Conservation (phyloP, 2,113 vertebrate species). For the Ranitomeya imitator region DNA sequence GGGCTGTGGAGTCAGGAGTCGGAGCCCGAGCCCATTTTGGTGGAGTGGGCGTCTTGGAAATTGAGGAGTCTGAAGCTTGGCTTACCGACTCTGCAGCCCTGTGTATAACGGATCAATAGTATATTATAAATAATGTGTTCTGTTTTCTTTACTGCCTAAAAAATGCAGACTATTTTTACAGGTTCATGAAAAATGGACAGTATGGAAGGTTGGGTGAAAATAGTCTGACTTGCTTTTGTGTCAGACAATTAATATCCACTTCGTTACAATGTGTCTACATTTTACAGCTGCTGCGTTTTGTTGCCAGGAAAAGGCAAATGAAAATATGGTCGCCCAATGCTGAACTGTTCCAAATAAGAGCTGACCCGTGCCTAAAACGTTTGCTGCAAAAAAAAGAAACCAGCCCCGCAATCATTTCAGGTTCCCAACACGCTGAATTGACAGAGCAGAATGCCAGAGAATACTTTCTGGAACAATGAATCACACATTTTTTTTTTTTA, state of each 20-base stretch:
- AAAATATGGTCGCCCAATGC: constrained; percentile 27
- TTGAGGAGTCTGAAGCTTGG: no score
- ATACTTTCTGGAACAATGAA: constrained; percentile 52
- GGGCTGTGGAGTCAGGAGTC: no score
- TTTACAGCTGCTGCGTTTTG: constrained; percentile 34
- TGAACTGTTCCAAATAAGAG: constrained; percentile 22
- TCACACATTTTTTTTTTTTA: not conserved
- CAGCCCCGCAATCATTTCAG: constrained; percentile 42
- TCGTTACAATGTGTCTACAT: not conserved
- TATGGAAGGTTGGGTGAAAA: not conserved
- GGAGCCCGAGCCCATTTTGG: no score
- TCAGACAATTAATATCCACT: not conserved
- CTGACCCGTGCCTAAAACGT: constrained; percentile 38
- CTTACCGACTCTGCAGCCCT: no score
- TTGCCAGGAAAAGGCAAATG: constrained; percentile 23
- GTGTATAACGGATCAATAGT: no score
- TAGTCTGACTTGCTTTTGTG: constrained; percentile 35
- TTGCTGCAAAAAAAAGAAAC: constrained; percentile 45
- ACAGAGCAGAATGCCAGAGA: constrained; percentile 47
- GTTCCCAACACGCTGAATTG: constrained; percentile 45
- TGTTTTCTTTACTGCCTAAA: no score
- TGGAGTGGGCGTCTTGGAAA: no score
- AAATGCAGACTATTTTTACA: no score
- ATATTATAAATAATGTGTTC: no score
- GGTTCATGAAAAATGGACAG: no score